Conservation (phyloP, 2,888 invertebrate genomes). For the Volucella inflata region DNA sequence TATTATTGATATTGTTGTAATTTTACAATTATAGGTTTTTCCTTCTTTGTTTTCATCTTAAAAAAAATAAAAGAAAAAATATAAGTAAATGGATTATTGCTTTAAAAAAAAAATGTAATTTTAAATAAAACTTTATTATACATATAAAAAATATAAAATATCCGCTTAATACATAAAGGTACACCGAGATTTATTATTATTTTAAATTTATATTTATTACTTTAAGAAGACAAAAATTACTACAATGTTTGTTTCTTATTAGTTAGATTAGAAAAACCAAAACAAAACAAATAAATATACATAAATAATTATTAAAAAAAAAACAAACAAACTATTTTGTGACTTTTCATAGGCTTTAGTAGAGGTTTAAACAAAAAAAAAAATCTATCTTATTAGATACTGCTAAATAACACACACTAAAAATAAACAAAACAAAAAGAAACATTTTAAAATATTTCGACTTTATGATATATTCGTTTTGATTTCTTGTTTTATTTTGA, state of each 20-base stretch:
- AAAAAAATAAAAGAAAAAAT: no score
- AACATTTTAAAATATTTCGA: constrained; percentile 6
- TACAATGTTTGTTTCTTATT: constrained; percentile 48
- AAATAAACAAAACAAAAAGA: constrained; percentile 13
- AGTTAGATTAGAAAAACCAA: constrained; percentile 13
- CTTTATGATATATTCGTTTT: constrained; percentile 22
- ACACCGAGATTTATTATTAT: constrained; percentile 67
- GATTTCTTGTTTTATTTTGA: constrained; percentile 13
- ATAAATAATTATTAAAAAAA: constrained; percentile 14
- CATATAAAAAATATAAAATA: constrained; percentile 30
- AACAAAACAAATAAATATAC: constrained; percentile 1
- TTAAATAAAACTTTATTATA: constrained; percentile 24
- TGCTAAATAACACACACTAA: constrained; percentile 35
- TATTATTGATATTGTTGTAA: constrained; percentile 17
- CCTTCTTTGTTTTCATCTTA: constrained; percentile 44
- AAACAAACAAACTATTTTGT: constrained; percentile 52
- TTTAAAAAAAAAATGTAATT: constrained; percentile 29
- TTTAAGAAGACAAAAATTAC: constrained; percentile 15
- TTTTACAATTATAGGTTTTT: constrained; percentile 25
- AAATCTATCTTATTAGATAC: constrained; percentile 6
- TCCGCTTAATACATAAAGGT: constrained; percentile 55
- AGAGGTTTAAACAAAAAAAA: constrained; percentile 47
- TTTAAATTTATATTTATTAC: constrained; percentile 31
- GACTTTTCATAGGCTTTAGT: constrained; percentile 65
- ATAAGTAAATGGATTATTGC: constrained; percentile 38